phyloP scores from a whole-genome alignment of 1,140 invertebrate species.

The Nilaparvata lugens region DNA sequence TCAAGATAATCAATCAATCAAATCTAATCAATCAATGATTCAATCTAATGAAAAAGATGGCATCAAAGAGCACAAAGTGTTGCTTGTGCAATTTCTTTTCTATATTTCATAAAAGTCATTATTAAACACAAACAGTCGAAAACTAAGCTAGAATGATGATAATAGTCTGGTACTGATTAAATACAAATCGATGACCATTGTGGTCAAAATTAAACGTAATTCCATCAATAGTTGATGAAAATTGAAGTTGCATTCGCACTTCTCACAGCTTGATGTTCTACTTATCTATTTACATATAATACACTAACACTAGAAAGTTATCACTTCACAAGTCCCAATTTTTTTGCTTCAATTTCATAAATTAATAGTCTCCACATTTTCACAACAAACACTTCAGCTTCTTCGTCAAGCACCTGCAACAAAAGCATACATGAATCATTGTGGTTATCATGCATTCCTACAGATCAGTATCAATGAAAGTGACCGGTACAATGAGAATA shows the following conservation, averaged over 20 bases:
- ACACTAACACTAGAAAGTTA: not conserved
- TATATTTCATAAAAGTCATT: no score
- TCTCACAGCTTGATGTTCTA: not conserved
- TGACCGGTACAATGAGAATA: no score
- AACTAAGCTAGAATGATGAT: no score
- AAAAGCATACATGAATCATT: slow-evolving; percentile 13
- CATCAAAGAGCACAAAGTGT: no score
- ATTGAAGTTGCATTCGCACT: not conserved
- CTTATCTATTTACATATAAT: not conserved
- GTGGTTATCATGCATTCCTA: no score
- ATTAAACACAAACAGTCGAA: no score
- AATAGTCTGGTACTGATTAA: no score
- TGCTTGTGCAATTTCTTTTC: no score
- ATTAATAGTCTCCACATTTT: slow-evolving; percentile 99
- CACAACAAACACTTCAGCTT: slow-evolving; percentile 98
- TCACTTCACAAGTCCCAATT: slow-evolving; percentile 69
- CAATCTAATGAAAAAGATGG: no score
- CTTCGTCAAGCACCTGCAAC: slow-evolving; percentile 90
- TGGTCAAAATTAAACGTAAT: not conserved
- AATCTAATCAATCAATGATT: no score
- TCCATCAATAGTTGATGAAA: slow-evolving; percentile 1
- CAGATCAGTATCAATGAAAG: no score
- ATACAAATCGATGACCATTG: not conserved
- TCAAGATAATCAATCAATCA: no score
- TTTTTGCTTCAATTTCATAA: slow-evolving; percentile 98